These are phyloP conservation scores for Rhopalosiphum maidis DNA, from an alignment of 1,140 invertebrate species.

Conservation along the genomic window DNA sequence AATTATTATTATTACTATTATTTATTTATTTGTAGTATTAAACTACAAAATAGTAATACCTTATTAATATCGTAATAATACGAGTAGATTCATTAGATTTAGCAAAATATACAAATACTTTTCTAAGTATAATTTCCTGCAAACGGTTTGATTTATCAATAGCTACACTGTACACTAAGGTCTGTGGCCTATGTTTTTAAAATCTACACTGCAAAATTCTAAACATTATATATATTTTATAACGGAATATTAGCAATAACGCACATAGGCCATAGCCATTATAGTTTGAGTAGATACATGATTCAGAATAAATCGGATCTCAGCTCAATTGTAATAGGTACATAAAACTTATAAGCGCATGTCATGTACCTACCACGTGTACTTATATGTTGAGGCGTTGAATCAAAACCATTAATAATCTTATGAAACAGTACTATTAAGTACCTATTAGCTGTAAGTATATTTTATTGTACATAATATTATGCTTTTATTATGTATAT, in stretches of 20 bases:
- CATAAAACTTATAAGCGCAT: too few relatives aligned
- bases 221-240: neutral
- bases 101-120: neutral
- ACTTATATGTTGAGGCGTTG: neutral
- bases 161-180: neutral
- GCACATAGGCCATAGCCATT: neutral
- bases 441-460: neutral
- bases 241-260: neutral
- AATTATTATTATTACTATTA: too few relatives aligned
- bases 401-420: constrained; percentile 2
- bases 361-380: neutral
- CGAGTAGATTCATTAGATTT: neutral
- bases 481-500: too few relatives aligned
- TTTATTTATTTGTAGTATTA: too few relatives aligned
- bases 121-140: neutral
- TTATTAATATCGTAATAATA: neutral
- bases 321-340: neutral
- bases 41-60: too few relatives aligned
- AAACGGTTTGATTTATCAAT: neutral
- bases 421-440: neutral
- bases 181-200: neutral
- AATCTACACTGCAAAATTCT: neutral
- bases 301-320: neutral
- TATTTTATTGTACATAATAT: neutral
- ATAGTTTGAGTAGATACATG: neutral